Base-by-base conservation (phyloP, 1,140 invertebrate genomes). In the Drosophila sucinea region DNA sequence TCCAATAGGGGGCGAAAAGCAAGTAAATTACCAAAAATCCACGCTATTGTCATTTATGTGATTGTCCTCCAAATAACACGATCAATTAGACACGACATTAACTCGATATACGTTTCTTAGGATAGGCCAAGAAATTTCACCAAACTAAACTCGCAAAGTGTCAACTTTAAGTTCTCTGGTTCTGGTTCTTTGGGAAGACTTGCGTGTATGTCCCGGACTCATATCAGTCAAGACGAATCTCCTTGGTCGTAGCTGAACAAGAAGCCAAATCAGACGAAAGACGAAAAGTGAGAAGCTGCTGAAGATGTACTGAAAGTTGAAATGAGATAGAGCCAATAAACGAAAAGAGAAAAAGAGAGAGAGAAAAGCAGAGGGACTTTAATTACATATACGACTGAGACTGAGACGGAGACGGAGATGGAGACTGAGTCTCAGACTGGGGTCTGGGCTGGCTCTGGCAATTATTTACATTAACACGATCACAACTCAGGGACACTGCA, bases 381-480 rank as follows among this genome's bases (percentile, higher is more conserved):
- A 51, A 51, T 51, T 51, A 51, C 23, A 51, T 51, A 25, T 7
- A 38, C 35, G 35, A 10, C 7, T 35, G 58, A 27, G 29, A 56
- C 4, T 25, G 54, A 56, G 27, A 40, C 25, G 27, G 33, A 38
- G 41, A 61, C 67, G 77, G 73, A 80, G 84, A 89, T 80, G 90
- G 81, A 84, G 90, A 90, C 87, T 90, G 87, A 83, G 90, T 72
- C 77, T 84, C 66, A 23, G 40, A 41, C 54, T 66, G 63, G 4
- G 62, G 17, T 17, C 17, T 17, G 17, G 17, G 64, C 63, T 66
- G 66, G 69, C 65, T 51, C 89, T 90, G 90, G 89, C 89, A 90
- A 90, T 91, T 90, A 90, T 90, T 90, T 90, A 90, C 89, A 90
- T 90, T 91, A 90, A 91, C 89, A 90, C 89, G 89, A 90, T 90